These are phyloP conservation scores for Lycophotia porphyrea DNA, from an alignment of 2,888 invertebrate genomes.

Conservation along the genomic window DNA sequence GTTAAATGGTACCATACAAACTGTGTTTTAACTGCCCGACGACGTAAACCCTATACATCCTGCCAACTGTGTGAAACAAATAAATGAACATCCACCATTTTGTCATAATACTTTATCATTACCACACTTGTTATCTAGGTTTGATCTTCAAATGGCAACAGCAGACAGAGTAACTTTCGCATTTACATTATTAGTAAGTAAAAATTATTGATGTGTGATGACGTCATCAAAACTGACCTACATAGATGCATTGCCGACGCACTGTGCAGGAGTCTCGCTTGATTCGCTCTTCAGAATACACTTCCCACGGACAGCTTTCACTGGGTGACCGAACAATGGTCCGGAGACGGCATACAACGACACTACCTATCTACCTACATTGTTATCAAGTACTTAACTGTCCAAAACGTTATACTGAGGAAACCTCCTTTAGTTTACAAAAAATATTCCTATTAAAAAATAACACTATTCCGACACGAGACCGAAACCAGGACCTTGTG, in stretches of 20 bases:
- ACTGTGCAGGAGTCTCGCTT: slow-evolving; percentile 53
- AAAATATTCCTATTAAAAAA: not conserved
- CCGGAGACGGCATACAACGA: not conserved
- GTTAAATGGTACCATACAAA: not conserved
- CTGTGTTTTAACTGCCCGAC: too few species aligned
- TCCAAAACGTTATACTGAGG: not conserved
- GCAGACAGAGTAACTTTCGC: not conserved
- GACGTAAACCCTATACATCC: not conserved
- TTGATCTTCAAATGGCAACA: not conserved
- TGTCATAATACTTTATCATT: too few species aligned
- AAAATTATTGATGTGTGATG: not conserved
- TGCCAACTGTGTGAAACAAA: not conserved
- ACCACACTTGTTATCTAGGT: too few species aligned
- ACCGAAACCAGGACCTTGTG: not conserved
- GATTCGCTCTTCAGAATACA: slow-evolving; percentile 48
- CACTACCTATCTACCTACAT: not conserved
- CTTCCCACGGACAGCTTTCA: slow-evolving; percentile 53
- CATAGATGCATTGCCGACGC: slow-evolving; percentile 10
- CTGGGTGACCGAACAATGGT: slow-evolving; percentile 44
- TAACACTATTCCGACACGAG: not conserved
- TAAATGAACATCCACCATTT: not conserved
- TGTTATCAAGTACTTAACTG: slow-evolving; percentile 3
- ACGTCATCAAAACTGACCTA: slow-evolving; percentile 48
- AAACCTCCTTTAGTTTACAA: not conserved
- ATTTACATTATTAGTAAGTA: not conserved